phyloP scores from a whole-genome alignment of 2,797 vertebrate species.

The Poeciliopsis infans region DNA sequence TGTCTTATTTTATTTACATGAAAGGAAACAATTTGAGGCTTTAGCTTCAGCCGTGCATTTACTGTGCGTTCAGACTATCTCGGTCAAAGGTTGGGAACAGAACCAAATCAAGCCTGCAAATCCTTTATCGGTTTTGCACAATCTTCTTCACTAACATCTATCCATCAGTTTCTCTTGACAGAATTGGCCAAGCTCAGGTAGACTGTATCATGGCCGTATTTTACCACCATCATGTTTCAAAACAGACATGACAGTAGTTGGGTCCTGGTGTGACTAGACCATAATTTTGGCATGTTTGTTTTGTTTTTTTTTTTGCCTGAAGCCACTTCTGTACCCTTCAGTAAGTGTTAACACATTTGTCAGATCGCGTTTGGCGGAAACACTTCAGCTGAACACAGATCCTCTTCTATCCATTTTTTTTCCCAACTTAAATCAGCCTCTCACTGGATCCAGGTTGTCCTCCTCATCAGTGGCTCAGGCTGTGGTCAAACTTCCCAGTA shows the following conservation, averaged over 20 bases:
- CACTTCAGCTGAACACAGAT: conserved; percentile 6
- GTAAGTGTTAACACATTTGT: conserved; percentile 39
- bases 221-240: not conserved
- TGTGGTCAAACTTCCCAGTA: not conserved
- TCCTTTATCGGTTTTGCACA: not conserved
- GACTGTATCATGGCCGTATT: not conserved
- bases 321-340: conserved; percentile 14
- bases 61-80: not conserved
- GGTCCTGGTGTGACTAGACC: conserved; percentile 8
- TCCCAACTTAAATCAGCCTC: not conserved
- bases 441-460: not conserved
- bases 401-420: not conserved
- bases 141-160: not conserved
- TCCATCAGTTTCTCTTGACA: not conserved
- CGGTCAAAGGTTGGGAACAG: not conserved
- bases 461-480: not conserved
- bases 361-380: conserved; percentile 5
- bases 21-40: not conserved
- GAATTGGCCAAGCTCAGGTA: not conserved
- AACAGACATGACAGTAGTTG: conserved; percentile 4
- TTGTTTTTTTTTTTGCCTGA: conserved; percentile 28
- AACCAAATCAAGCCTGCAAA: not conserved
- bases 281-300: conserved; percentile 43
- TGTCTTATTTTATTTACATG: not conserved
- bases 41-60: not conserved